These are phyloP conservation scores for Montipora sp. DNA, from an alignment of 64 coral and sea anemone species.

Conservation along the genomic window DNA sequence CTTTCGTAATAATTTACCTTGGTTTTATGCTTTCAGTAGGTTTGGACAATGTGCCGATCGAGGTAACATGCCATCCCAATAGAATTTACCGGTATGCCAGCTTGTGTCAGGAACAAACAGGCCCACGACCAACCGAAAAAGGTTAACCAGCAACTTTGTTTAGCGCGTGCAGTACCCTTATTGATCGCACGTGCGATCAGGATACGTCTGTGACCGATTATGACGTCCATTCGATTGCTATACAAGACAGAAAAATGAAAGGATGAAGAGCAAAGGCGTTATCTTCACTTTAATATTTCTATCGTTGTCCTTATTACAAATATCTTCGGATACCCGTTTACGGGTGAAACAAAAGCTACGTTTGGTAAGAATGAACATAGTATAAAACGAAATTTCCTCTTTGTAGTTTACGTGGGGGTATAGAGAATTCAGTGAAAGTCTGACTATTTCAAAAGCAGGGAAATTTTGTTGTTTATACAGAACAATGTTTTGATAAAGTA, in stretches of 20 bases:
- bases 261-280: neutral
- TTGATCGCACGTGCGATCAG: neutral
- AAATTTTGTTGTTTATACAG: neutral
- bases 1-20: too few species aligned
- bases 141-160: too few species aligned
- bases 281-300: neutral
- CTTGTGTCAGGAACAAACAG: too few species aligned
- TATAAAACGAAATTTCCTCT: neutral
- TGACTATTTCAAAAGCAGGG: neutral
- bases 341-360: neutral
- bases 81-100: too few species aligned
- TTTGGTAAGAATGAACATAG: neutral
- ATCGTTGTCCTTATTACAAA: neutral
- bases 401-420: neutral
- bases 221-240: conserved; percentile 9
- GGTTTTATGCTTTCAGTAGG: too few species aligned
- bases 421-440: neutral
- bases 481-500: neutral
- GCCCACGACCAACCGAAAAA: too few species aligned
- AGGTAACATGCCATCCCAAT: too few species aligned
- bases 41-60: too few species aligned
- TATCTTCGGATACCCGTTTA: neutral
- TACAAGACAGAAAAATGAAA: neutral
- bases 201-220: neutral
- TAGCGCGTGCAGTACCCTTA: neutral